Base-by-base conservation (phyloP, 2,888 invertebrate genomes). In the Therioaphis trifolii region DNA sequence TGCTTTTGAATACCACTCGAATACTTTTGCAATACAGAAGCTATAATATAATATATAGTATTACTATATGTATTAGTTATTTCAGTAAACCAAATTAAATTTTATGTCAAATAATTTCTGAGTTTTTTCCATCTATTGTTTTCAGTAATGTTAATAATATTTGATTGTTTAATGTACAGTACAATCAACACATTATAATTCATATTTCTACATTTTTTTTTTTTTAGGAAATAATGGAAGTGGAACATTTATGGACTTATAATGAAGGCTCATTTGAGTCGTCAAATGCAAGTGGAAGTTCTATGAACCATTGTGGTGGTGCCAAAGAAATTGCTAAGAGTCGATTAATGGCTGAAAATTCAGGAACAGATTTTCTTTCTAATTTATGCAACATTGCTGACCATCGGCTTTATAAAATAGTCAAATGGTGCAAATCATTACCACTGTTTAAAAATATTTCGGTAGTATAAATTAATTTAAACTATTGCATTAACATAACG, bases 391-490 rank as follows among this genome's bases (percentile, higher is more conserved):
- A 95, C 88, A 96, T 97, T 85, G 98, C 98, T 69, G 98, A 98
- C 89, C 96, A 97, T 89, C 91, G 98, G 72, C 92, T 98, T 24
- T 98, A 98, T 89, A 97, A 98, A 91, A 97, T 98, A 87, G 98
- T 98, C 85, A 97, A 98, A 89, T 98, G 98, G 98, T 98, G 98
- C 90, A 96, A 98, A 89, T 97, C 97, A 89, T 90, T 98, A 88
- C 98, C 98, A 21, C 92, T 98, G 40, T 98, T 98, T 89, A 96
- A 97, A 89, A 96, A 97, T 89, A 97, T 98, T 87, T 96, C 96
- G 87, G 96, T 96, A 88, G 91, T 92, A 89, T 5, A 46, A 68
- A 61, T 71, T 15, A 63, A 63, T 84, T 49, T 52, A 24, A 55
- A 71, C 5, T 77, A 55, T 40, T 71, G 11, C 15, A 68, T 40